phyloP scores from a whole-genome alignment of 2,888 invertebrate species.

The Rhogogaster chlorosoma region DNA sequence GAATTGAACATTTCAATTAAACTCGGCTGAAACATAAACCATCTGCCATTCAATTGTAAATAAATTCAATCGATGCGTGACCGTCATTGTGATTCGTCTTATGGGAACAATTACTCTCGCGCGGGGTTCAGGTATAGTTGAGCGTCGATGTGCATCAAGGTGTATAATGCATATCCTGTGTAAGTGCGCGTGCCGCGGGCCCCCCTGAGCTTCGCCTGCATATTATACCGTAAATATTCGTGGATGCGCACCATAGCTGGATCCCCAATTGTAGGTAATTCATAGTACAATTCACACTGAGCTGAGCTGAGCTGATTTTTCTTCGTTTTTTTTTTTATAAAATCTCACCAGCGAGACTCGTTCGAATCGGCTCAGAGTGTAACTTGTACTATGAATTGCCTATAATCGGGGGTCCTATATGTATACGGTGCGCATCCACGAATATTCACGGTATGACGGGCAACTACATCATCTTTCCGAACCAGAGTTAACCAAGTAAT shows the following conservation, averaged over 20 bases:
- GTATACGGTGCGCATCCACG: no score
- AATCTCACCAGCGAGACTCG: no score
- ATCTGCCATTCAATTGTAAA: constrained; percentile 14
- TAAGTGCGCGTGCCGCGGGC: background rate
- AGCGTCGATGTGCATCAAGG: background rate
- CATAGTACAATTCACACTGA: no score
- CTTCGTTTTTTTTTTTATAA: no score
- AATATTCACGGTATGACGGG: no score
- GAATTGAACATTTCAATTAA: background rate
- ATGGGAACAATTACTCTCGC: background rate
- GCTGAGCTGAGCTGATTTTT: no score
- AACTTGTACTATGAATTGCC: no score
- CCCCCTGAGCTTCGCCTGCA: background rate
- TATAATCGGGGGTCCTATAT: no score
- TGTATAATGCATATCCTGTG: background rate
- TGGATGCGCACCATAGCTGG: no score
- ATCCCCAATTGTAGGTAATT: no score
- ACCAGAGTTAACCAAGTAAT: background rate
- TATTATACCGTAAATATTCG: no score
- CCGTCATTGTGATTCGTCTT: constrained; percentile 18
- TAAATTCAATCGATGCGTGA: background rate
- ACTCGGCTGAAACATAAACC: background rate
- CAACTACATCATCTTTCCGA: background rate
- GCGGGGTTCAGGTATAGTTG: background rate
- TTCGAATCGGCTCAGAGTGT: no score